Evolutionary conservation across 2,888 invertebrate species (phyloP).

Genomic region (Muschampia staudingeri): DNA sequence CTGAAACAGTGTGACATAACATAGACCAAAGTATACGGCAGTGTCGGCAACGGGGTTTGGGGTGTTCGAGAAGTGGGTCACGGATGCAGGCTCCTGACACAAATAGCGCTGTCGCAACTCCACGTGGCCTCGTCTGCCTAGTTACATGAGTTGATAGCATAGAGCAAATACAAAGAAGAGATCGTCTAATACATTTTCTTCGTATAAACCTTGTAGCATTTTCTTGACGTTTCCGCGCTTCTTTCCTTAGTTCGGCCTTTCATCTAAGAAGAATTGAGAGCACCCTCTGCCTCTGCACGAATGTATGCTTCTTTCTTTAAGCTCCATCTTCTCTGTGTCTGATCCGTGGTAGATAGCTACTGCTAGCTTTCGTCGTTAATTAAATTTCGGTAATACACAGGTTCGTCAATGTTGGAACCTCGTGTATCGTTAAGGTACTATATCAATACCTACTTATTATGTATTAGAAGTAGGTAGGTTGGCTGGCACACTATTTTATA

Average conservation of each 20-base stretch:
- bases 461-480: not conserved
- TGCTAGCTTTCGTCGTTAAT: conserved; percentile 35
- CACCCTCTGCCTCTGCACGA: too few species aligned
- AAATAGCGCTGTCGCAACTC: conserved; percentile 87
- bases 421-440: not conserved
- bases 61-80: conserved; percentile 87
- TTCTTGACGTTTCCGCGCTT: too few species aligned
- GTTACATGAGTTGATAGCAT: conserved; percentile 55
- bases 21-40: conserved; percentile 88
- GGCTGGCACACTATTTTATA: too few species aligned
- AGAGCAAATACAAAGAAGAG: not conserved
- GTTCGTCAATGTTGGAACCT: not conserved
- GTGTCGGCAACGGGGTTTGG: conserved; percentile 75
- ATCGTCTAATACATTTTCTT: too few species aligned
- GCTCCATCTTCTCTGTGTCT: too few species aligned
- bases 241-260: too few species aligned
- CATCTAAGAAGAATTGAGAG: too few species aligned
- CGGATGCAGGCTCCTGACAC: conserved; percentile 90
- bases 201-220: too few species aligned
- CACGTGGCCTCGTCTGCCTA: conserved; percentile 80
- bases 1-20: conserved; percentile 76
- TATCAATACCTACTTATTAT: not conserved
- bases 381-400: conserved; percentile 35
- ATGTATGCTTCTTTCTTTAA: too few species aligned
- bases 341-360: too few species aligned